Percentiles rank a stretch among this genome's conserved stretches.
These are phyloP conservation scores for Anagyrus pseudococci DNA, from an alignment of 2,888 invertebrate species.

Conservation along the genomic window DNA sequence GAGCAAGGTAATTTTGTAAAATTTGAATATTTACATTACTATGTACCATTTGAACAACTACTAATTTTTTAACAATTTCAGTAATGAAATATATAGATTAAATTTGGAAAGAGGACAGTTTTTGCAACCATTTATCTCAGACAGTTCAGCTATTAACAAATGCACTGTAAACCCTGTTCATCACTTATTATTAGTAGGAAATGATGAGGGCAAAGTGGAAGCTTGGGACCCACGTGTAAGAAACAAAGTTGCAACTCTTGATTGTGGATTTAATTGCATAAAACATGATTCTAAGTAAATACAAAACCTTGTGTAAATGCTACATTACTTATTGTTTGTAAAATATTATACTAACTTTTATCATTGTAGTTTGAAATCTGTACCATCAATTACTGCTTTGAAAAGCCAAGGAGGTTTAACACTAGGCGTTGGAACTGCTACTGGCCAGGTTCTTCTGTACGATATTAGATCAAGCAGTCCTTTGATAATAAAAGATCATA, in stretches of 20 bases:
- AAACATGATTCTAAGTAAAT: conserved; percentile 67
- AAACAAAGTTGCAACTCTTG: conserved; percentile 78
- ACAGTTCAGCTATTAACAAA: conserved; percentile 79
- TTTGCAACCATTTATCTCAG: conserved; percentile 81
- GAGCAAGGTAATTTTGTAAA: conserved; percentile 71
- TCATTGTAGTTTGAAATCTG: conserved; percentile 66
- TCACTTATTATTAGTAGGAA: conserved; percentile 85
- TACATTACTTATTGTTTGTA: conserved; percentile 15
- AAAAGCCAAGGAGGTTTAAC: conserved; percentile 78
- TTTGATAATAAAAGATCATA: conserved; percentile 89
- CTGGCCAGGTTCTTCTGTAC: conserved; percentile 92
- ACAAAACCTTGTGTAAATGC: conserved; percentile 6
- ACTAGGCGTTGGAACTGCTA: conserved; percentile 90
- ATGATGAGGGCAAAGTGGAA: conserved; percentile 90
- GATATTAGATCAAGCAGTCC: conserved; percentile 94
- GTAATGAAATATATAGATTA: conserved; percentile 87
- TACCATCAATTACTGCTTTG: conserved; percentile 81
- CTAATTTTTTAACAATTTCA: no score
- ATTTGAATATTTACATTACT: no score
- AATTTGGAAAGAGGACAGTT: conserved; percentile 97
- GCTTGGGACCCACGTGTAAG: conserved; percentile 94
- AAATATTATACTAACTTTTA: conserved; percentile 45
- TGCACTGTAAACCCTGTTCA: conserved; percentile 88
- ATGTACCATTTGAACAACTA: not conserved
- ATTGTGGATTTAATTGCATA: conserved; percentile 77